phyloP scores from a whole-genome alignment of 2,113 vertebrate genomes.

The Perccottus glenii region DNA sequence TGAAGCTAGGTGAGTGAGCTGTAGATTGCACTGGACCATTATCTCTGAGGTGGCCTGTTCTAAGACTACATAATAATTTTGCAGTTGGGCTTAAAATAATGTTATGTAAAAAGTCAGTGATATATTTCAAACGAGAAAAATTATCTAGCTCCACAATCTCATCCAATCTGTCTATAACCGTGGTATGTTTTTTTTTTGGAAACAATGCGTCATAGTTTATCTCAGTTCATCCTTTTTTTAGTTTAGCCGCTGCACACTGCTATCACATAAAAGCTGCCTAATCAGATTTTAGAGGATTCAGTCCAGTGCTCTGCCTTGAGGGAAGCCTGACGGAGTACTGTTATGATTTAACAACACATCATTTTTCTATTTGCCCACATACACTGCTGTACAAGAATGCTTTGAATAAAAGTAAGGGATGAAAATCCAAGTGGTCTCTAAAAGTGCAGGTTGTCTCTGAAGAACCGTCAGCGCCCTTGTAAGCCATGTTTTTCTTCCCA shows the following conservation, averaged over 20 bases:
- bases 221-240: conserved; percentile 51
- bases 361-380: too few relatives aligned
- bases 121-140: not conserved
- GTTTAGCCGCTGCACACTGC: conserved; percentile 49
- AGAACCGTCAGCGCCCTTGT: not conserved
- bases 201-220: not conserved
- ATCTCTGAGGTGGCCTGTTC: not conserved
- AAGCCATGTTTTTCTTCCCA: conserved; percentile 3
- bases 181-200: not conserved
- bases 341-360: not conserved
- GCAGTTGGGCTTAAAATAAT: not conserved
- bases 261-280: conserved; percentile 66
- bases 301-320: conserved; percentile 50
- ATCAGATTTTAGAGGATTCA: conserved; percentile 62
- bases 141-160: too few relatives aligned
- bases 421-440: too few relatives aligned
- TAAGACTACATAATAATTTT: not conserved
- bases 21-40: not conserved
- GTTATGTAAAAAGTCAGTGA: not conserved
- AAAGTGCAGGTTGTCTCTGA: not conserved
- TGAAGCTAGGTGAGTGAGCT: too few relatives aligned
- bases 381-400: too few relatives aligned
- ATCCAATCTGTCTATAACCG: too few relatives aligned
- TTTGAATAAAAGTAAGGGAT: too few relatives aligned
- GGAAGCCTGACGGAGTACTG: conserved; percentile 37